phyloP scores from a whole-genome alignment of 2,113 vertebrate species.

The Phocoena phocoena region DNA sequence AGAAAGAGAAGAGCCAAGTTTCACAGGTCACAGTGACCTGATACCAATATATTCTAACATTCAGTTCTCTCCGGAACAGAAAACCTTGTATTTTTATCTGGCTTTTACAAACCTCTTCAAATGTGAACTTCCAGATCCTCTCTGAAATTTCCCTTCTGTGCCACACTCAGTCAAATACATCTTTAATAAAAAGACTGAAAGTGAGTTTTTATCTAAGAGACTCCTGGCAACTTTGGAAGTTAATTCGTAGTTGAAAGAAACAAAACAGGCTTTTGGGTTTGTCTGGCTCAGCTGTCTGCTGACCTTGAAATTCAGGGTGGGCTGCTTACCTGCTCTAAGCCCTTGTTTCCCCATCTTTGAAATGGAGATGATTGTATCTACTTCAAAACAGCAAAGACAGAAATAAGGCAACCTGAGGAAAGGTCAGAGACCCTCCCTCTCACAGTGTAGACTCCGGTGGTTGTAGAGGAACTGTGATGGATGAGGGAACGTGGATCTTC shows the following conservation, averaged over 20 bases:
- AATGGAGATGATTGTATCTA: neutral
- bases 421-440: neutral
- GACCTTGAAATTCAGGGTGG: neutral
- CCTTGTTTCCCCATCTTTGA: neutral
- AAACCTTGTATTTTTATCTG: constrained; percentile 33
- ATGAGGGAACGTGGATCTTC: accelerated
- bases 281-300: no score
- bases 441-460: accelerated
- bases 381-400: neutral
- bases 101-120: neutral
- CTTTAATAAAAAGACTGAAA: neutral
- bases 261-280: accelerated
- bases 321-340: neutral
- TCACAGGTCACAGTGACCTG: constrained; percentile 38
- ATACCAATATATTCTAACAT: neutral
- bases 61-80: constrained; percentile 38
- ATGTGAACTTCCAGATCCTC: neutral
- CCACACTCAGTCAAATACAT: neutral
- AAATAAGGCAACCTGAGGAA: neutral
- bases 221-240: neutral
- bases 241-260: neutral
- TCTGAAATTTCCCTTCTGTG: neutral
- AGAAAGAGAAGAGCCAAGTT: constrained; percentile 13
- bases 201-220: neutral
- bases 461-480: accelerated